Evolutionary conservation across 92 coral and sea anemone genomes (phyloP).

Genomic region (Chrysogorgia sp.): DNA sequence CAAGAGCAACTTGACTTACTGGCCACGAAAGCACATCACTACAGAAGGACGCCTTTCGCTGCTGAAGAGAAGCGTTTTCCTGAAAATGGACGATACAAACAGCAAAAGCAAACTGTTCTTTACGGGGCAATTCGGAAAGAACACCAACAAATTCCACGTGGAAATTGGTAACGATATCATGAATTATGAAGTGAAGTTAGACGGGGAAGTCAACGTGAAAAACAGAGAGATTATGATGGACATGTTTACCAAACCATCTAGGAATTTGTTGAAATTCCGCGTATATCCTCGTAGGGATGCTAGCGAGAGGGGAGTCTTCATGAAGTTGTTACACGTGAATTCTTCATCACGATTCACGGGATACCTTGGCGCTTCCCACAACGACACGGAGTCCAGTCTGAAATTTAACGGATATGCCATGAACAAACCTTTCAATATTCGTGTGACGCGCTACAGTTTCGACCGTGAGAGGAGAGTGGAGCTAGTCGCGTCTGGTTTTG

Average conservation of each 20-base stretch:
- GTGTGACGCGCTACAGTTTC: constrained; percentile 65
- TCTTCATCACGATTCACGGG: constrained; percentile 60
- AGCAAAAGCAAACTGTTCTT: constrained; percentile 76
- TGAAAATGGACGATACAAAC: constrained; percentile 85
- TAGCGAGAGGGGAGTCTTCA: constrained; percentile 77
- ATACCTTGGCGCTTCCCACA: constrained; percentile 7
- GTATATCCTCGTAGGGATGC: constrained; percentile 66
- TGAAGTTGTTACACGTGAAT: constrained; percentile 82
- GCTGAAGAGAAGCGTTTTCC: constrained; percentile 62
- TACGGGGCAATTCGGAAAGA: constrained; percentile 73
- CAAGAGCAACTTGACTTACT: constrained; percentile 85
- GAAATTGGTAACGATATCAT: constrained; percentile 71
- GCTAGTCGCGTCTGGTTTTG: constrained; percentile 24
- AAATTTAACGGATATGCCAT: constrained; percentile 79
- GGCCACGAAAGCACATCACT: constrained; percentile 87
- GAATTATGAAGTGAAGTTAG: constrained; percentile 68
- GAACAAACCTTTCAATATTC: constrained; percentile 74
- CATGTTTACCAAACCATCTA: constrained; percentile 68
- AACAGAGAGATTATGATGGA: constrained; percentile 67
- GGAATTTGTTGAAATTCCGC: constrained; percentile 75
- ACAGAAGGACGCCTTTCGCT: constrained; percentile 78
- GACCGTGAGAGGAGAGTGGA: constrained; percentile 71
- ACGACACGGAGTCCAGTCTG: constrained; percentile 65
- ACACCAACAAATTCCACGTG: constrained; percentile 64
- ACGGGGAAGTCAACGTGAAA: constrained; percentile 66